Evolutionary conservation across 2,888 invertebrate genomes (phyloP).

Genomic region (Tanypteryx hageni): DNA sequence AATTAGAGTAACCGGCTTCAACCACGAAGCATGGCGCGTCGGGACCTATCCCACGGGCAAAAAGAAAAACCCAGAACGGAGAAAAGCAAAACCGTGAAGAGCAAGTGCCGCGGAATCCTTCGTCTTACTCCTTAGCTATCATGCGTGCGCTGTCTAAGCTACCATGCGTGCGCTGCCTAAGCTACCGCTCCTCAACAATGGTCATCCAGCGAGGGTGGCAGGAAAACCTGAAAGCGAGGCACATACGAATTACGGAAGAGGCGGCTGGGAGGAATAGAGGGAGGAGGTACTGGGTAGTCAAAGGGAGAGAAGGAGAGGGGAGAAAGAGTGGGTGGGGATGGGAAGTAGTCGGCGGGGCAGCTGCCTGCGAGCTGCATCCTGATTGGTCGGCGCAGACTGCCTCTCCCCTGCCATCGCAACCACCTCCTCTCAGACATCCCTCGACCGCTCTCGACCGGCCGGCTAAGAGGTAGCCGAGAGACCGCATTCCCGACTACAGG

Average conservation of each 20-base stretch:
- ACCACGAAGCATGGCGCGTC: background rate
- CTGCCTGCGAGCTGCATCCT: slow-evolving; percentile 31
- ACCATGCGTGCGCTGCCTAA: background rate
- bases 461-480: slow-evolving; percentile 41
- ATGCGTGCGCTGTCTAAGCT: background rate
- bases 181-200: slow-evolving; percentile 1
- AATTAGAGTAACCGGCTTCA: background rate
- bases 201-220: slow-evolving; percentile 46
- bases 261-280: slow-evolving; percentile 22
- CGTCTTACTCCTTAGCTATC: background rate
- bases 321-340: slow-evolving; percentile 62
- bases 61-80: background rate
- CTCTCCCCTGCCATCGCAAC: slow-evolving; percentile 44
- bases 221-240: slow-evolving; percentile 52
- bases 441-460: background rate
- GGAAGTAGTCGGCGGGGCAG: slow-evolving; percentile 65
- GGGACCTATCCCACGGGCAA: slow-evolving; percentile 47
- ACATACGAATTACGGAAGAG: slow-evolving; percentile 56
- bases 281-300: slow-evolving; percentile 7
- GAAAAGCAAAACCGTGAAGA: background rate
- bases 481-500: slow-evolving; percentile 60
- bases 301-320: slow-evolving; percentile 52
- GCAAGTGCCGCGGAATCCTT: slow-evolving; percentile 10
- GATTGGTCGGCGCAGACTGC: slow-evolving; percentile 45
- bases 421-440: slow-evolving; percentile 45